Percentiles rank a stretch among this genome's conserved stretches.
These are phyloP conservation scores for Caenorhabditis sp. DNA, from an alignment of 2,888 invertebrate genomes.

Conservation along the genomic window DNA sequence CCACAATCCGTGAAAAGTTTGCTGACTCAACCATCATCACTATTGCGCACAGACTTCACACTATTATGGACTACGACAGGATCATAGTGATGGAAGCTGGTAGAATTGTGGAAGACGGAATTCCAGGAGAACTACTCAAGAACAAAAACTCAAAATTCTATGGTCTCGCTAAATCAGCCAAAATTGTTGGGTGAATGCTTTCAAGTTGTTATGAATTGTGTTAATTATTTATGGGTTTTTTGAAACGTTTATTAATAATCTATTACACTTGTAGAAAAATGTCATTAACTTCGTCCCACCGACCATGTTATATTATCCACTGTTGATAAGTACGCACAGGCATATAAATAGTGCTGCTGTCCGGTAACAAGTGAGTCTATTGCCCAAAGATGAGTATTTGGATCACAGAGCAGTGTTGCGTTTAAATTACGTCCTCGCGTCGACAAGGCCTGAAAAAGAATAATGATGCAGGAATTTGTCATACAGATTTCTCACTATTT, in stretches of 20 bases:
- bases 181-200: constrained; percentile 62
- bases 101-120: constrained; percentile 71
- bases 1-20: constrained; percentile 73
- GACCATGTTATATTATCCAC: not conserved
- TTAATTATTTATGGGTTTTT: not conserved
- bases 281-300: no score
- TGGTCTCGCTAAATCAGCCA: constrained; percentile 74
- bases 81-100: constrained; percentile 77
- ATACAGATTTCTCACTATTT: no score
- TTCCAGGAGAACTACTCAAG: constrained; percentile 72
- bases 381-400: constrained; percentile 15
- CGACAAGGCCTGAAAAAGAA: not conserved
- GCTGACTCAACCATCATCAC: constrained; percentile 74
- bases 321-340: not conserved
- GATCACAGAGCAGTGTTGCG: not conserved
- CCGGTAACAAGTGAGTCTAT: not conserved
- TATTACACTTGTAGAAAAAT: no score
- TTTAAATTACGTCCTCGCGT: not conserved
- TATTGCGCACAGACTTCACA: constrained; percentile 75
- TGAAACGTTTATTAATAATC: no score
- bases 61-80: constrained; percentile 76
- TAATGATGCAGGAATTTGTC: no score
- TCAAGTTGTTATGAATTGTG: not conserved
- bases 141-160: constrained; percentile 74
- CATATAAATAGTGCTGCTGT: not conserved